A percentile compares a stretch with the other conserved stretches of the same genome.
phyloP scores from a whole-genome alignment of 2,113 vertebrate genomes.

The Rhinichthys klamathensis region DNA sequence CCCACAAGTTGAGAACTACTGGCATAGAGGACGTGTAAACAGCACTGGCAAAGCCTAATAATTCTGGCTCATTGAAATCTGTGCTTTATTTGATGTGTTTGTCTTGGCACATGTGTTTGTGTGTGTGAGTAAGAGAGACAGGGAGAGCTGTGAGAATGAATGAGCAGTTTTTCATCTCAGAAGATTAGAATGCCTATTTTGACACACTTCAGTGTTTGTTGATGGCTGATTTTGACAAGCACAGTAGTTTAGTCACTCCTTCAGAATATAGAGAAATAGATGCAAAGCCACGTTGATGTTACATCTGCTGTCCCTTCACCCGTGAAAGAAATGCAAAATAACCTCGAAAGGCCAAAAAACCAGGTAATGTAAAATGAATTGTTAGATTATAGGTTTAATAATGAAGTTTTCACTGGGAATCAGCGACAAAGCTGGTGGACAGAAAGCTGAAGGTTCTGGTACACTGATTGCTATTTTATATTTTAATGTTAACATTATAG shows the following conservation, averaged over 20 bases:
- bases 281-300: slow-evolving; percentile 19
- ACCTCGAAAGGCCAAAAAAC: not conserved
- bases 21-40: slow-evolving; percentile 25
- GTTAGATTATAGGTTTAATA: slow-evolving; percentile 29
- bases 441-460: slow-evolving; percentile 29
- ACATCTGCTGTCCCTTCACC: not conserved
- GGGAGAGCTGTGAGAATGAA: not conserved
- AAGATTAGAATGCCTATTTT: slow-evolving; percentile 34
- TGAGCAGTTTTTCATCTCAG: slow-evolving; percentile 22
- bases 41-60: slow-evolving; percentile 25
- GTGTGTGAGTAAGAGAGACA: slow-evolving; percentile 7
- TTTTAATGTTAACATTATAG: not conserved
- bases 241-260: slow-evolving; percentile 15
- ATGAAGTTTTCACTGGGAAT: slow-evolving; percentile 24
- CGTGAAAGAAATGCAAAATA: not conserved
- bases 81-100: slow-evolving; percentile 44
- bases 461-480: not conserved
- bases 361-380: not conserved
- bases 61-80: slow-evolving; percentile 12
- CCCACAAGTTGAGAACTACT: not conserved
- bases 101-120: slow-evolving; percentile 26
- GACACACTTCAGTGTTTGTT: slow-evolving; percentile 35
- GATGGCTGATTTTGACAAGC: slow-evolving; percentile 30
- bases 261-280: slow-evolving; percentile 16
- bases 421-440: slow-evolving; percentile 2